Percentiles rank a stretch among this genome's conserved stretches.
These are phyloP conservation scores for Aphidius colemani DNA, from an alignment of 2,888 invertebrate species.

Conservation along the genomic window DNA sequence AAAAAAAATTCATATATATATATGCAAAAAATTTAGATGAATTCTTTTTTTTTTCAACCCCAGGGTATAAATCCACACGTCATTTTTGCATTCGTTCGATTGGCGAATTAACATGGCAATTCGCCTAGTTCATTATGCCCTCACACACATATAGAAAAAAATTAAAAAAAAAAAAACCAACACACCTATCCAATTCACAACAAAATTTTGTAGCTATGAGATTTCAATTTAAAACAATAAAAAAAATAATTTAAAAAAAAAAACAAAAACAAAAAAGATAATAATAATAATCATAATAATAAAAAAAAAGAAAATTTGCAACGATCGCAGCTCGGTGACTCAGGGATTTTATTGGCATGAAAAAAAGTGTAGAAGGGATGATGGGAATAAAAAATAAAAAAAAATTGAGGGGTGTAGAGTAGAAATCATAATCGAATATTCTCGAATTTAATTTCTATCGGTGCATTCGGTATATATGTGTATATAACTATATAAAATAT, in stretches of 20 bases:
- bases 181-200: constrained; percentile 26
- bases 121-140: constrained; percentile 24
- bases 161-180: no score
- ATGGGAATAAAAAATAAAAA: neutral
- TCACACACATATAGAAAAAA: no score
- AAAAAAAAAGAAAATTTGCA: constrained; percentile 29
- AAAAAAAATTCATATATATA: no score
- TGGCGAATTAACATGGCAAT: constrained; percentile 25
- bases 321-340: constrained; percentile 33
- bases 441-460: constrained; percentile 59
- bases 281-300: neutral
- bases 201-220: constrained; percentile 29
- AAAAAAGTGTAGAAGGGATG: constrained; percentile 17
- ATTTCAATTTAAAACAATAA: constrained; percentile 24
- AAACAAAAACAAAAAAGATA: no score
- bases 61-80: neutral
- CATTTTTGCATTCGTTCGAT: constrained; percentile 8
- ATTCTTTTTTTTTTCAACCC: neutral
- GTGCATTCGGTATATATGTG: constrained; percentile 37
- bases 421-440: constrained; percentile 58
- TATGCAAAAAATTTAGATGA: neutral
- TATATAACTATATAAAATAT: no score
- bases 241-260: constrained; percentile 7
- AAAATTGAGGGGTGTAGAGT: constrained; percentile 18
- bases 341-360: constrained; percentile 33